Base-by-base conservation (phyloP, 2,113 vertebrate species). In the Anoura caudifer region DNA sequence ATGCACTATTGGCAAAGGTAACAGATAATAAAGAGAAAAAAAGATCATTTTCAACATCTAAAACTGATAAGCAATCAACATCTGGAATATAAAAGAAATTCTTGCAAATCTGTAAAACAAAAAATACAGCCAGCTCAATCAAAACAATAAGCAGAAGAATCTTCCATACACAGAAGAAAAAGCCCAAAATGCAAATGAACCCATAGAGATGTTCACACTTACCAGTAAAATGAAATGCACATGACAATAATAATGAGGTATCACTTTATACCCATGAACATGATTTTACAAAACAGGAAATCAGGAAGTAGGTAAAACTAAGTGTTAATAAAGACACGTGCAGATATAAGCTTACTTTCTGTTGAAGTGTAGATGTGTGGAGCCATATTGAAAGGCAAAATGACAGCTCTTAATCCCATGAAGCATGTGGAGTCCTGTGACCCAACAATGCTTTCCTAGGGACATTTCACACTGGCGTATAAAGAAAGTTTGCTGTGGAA, bases 51-150 rank as follows among this genome's bases (percentile, higher is more conserved):
- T 75, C 31, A 82, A 72, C 19, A 77, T 19, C 26, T 69, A 73
- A 94, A 86, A n/a, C 38, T 67, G 26, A 31, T 17, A 65, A 77
- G 13, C 41, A 92, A 73, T 82, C 93, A 50, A 56, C 16, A 83
- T 65, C 20, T 45, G 50, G 28, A 87, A 80, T 69, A n/a, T 31
- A 52, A 0, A 38, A 89, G 47, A 26, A 45, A 84, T 50, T 79
- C 9, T 24, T 76, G 5, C 7, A 69, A 24, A 70, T 77, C 31
- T 33, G 31, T 61, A 36, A 76, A 16, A n/a, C n/a, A n/a, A 75
- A 76, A 94, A 63, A 56, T 7, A 56, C 5, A 15, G 13, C 31
- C 22, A 41, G 14, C 4, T 28, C 14, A 41, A 63, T 36, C 1
- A 31, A 90, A 92, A 69, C 56, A 14, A 33, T 19, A 59, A 4